These are phyloP conservation scores for Chaetorhynchus papuensis DNA, from an alignment of 2,113 vertebrate species.

Conservation along the genomic window DNA sequence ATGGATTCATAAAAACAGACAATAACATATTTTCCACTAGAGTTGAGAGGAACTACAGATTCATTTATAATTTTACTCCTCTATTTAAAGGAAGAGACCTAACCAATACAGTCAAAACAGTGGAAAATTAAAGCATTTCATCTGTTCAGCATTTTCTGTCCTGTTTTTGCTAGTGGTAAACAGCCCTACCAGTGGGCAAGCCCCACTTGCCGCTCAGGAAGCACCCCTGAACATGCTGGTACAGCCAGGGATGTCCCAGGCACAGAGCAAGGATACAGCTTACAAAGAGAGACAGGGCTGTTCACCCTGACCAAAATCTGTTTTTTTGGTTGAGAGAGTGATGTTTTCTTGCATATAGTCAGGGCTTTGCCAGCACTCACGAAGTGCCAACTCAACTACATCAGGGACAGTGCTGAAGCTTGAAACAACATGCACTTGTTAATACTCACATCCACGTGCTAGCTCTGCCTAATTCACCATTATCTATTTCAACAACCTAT, in stretches of 20 bases:
- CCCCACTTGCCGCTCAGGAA: background rate
- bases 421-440: background rate
- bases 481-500: background rate
- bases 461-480: background rate
- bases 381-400: background rate
- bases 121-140: background rate
- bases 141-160: background rate
- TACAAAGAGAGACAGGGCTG: background rate
- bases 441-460: background rate
- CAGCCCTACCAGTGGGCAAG: background rate
- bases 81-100: background rate
- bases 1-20: constrained; percentile 14
- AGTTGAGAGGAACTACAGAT: background rate
- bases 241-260: background rate
- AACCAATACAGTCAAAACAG: background rate
- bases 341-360: background rate
- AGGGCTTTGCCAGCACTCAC: background rate
- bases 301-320: background rate
- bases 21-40: constrained; percentile 8
- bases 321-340: background rate
- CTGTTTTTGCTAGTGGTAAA: background rate
- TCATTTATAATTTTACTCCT: background rate
- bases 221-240: background rate
- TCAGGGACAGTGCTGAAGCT: background rate
- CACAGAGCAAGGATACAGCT: background rate